Base-by-base conservation (phyloP, 2,888 invertebrate species). In the Rotaria magnacalcarata region DNA sequence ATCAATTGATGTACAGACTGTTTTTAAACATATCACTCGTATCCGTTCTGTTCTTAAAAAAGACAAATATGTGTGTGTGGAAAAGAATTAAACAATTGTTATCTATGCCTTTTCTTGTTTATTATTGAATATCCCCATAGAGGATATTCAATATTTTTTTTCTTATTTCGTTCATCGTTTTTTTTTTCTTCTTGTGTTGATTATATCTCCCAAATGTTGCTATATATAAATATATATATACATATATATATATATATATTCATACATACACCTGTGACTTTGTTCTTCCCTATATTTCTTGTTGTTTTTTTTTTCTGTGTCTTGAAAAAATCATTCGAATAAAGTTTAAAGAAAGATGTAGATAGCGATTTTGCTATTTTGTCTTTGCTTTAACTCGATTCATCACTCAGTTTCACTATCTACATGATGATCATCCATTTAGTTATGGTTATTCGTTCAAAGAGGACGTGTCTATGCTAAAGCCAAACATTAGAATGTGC, bases 1-100 rank as follows among this genome's bases (percentile, higher is more conserved):
- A 67, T 67, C 34, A 34, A 41, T 67, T 67, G 34, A 41, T 67
- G 67, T 34, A 67, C 67, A 67, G 67, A 67, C 34, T 67, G 67
- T 67, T 67, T 67, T 67, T 67, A 67, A 67, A 34, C 67, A 67
- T 34, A 67, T 41, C 34, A 67, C 34, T 67, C 34, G 34, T 67
- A 67, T 67, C 67, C 67, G 67, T 67, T 67, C 34, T 67, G 7
- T 67, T 27, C 4, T 67, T 34, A 67, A 67, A 67, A 27, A 67
- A 67, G 7, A 56, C 21, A 24, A 14, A 34, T 34, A 19, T 19
- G 19, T 34, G 67, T 67, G 67, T 67, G 67, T 14, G 50, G 50
- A 27, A 27, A 34, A 34, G 14, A 60, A 41, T 27, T 14, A 67
- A 67, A 24, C 34, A 67, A 67, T 67, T 67, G 67, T 67, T 67